Percentiles rank a stretch among this genome's conserved stretches.
Conservation (phyloP, 2,113 vertebrate species). For the Tachysurus fulvidraco region DNA sequence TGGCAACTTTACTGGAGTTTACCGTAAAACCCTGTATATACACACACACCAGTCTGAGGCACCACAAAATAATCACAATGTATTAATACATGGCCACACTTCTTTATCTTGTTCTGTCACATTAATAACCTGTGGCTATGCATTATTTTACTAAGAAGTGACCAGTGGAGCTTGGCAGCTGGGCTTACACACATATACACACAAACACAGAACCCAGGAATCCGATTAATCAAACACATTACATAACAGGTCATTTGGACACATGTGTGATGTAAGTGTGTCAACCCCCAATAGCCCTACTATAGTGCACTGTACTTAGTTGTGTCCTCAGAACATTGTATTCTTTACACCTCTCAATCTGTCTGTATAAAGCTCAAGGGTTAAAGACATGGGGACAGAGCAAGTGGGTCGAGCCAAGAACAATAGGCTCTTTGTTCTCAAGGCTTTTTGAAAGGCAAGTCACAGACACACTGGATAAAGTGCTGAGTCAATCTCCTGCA, state of each 20-base stretch:
- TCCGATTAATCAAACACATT: not conserved
- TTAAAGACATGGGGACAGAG: not conserved
- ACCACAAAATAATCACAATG: not conserved
- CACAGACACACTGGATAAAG: conserved; percentile 58
- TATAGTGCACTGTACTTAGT: not conserved
- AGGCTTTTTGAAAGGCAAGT: conserved; percentile 68
- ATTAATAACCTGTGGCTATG: not conserved
- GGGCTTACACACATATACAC: not conserved
- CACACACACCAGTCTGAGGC: not conserved
- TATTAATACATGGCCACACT: not conserved
- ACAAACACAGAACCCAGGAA: not conserved
- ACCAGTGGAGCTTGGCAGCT: not conserved
- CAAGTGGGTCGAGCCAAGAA: conserved; percentile 30
- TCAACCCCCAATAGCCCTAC: not conserved
- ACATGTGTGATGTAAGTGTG: not conserved
- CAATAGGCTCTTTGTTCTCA: conserved; percentile 68
- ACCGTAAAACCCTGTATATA: not conserved
- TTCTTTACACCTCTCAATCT: not conserved
- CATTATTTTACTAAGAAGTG: not conserved
- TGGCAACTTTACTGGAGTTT: not conserved
- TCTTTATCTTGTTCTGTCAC: not conserved
- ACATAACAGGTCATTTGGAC: conserved; percentile 4
- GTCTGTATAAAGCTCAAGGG: not conserved
- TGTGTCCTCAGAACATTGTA: too few relatives aligned
- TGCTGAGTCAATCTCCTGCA: conserved; percentile 63